Conservation (phyloP, 2,888 invertebrate species). For the Spilarctia lutea region DNA sequence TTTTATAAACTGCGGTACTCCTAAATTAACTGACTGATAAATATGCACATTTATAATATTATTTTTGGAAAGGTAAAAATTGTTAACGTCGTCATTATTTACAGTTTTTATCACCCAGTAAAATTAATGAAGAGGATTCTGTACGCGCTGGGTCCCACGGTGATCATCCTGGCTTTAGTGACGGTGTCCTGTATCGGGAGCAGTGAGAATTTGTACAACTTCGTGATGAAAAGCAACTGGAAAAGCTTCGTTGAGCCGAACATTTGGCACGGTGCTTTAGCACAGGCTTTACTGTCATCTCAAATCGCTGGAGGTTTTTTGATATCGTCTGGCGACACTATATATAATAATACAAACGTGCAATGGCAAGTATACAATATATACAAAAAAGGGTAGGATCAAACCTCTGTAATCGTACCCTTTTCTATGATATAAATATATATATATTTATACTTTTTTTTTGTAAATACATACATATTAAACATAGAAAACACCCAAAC, state of each 20-base stretch:
- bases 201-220: slow-evolving; percentile 43
- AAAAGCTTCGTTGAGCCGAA: slow-evolving; percentile 58
- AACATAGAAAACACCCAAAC: too few species aligned
- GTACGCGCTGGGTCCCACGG: slow-evolving; percentile 62
- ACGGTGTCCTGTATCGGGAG: slow-evolving; percentile 59
- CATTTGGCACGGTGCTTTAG: slow-evolving; percentile 71
- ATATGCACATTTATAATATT: background rate
- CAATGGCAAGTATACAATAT: slow-evolving; percentile 65
- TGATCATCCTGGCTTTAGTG: slow-evolving; percentile 57
- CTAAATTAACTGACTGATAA: too few species aligned
- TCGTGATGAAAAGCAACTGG: slow-evolving; percentile 61
- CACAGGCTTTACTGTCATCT: slow-evolving; percentile 70
- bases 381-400: too few species aligned
- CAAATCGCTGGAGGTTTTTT: slow-evolving; percentile 76
- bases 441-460: too few species aligned
- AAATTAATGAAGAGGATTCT: slow-evolving; percentile 75
- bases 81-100: slow-evolving; percentile 36
- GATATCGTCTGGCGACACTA: slow-evolving; percentile 68
- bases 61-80: background rate
- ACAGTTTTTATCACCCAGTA: slow-evolving; percentile 73
- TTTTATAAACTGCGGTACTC: too few species aligned
- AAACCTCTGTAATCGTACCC: too few species aligned
- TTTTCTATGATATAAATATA: too few species aligned
- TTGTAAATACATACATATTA: too few species aligned
- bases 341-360: slow-evolving; percentile 71